Conservation (phyloP, 1,140 invertebrate genomes). For the Drosophila tsacasi region DNA sequence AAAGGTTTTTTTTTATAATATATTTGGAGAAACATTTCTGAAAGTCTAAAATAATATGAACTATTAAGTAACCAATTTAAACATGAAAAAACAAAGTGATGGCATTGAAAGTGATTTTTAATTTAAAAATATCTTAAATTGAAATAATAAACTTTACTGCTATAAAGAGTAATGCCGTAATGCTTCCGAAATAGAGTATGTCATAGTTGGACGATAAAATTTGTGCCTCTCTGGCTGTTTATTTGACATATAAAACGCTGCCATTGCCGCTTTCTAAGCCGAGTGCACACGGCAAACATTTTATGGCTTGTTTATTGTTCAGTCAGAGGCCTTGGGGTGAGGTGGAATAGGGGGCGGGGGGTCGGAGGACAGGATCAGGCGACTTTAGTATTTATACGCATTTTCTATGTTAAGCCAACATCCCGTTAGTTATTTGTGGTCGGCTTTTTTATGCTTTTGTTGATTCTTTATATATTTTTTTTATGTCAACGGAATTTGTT, state of each 20-base stretch:
- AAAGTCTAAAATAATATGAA: slow-evolving; percentile 1
- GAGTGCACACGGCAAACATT: slow-evolving; percentile 64
- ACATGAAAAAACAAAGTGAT: neutral
- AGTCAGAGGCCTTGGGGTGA: slow-evolving; percentile 26
- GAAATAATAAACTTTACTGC: neutral
- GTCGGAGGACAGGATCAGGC: slow-evolving; percentile 25
- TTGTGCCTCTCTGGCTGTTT: slow-evolving; percentile 50
- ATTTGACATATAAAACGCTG: slow-evolving; percentile 65
- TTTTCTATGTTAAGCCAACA: slow-evolving; percentile 79
- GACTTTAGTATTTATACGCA: slow-evolving; percentile 63
- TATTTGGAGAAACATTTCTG: neutral
- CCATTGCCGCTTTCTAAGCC: slow-evolving; percentile 45
- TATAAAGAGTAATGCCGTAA: neutral
- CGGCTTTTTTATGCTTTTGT: slow-evolving; percentile 71
- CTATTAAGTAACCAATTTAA: neutral
- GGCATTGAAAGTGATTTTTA: neutral
- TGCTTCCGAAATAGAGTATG: slow-evolving; percentile 25
- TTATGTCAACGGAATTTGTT: slow-evolving; percentile 66
- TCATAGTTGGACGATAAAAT: slow-evolving; percentile 26
- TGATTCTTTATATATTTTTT: slow-evolving; percentile 57
- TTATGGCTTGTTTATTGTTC: slow-evolving; percentile 77
- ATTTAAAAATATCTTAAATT: neutral
- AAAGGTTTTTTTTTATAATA: too few species aligned
- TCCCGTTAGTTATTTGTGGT: slow-evolving; percentile 64
- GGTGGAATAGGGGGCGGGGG: slow-evolving; percentile 1